Evolutionary conservation across 2,113 vertebrate species (phyloP).

Genomic region (Halichoerus grypus): DNA sequence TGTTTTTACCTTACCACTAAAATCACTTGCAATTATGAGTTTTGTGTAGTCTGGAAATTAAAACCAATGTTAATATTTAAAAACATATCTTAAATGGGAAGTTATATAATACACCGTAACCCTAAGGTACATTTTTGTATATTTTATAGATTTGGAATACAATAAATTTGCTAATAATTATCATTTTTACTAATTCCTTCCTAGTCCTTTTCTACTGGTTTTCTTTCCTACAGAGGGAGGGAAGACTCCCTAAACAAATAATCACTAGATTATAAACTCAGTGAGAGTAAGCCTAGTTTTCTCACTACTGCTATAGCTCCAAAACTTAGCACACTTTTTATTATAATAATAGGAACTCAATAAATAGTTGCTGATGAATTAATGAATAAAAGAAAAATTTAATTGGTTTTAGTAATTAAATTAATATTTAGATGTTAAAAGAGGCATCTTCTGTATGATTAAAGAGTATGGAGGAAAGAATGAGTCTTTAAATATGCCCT

Average conservation of each 20-base stretch:
- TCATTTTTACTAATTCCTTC: neutral
- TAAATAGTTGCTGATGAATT: neutral
- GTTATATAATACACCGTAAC: neutral
- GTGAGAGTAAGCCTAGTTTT: neutral
- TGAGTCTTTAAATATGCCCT: neutral
- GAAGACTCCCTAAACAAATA: neutral
- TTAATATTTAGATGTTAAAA: neutral
- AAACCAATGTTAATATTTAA: conserved; percentile 33
- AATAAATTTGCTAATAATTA: conserved; percentile 24
- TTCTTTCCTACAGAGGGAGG: neutral
- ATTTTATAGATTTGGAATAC: neutral
- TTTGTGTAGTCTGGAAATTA: neutral
- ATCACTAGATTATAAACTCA: neutral
- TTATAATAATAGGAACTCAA: neutral
- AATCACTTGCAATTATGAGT: neutral
- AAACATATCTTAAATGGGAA: neutral
- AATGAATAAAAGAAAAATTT: neutral
- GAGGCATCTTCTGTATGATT: neutral
- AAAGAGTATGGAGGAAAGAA: neutral
- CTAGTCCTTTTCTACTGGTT: neutral
- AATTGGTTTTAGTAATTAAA: neutral
- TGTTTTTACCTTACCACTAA: conserved; percentile 1
- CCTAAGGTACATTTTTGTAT: neutral
- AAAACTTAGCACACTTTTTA: neutral
- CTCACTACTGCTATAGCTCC: neutral